Evolutionary conservation across 2,797 vertebrate species (phyloP), one percentile per base, ranked within the genome.

Genomic region (Poeciliopsis infans): DNA sequence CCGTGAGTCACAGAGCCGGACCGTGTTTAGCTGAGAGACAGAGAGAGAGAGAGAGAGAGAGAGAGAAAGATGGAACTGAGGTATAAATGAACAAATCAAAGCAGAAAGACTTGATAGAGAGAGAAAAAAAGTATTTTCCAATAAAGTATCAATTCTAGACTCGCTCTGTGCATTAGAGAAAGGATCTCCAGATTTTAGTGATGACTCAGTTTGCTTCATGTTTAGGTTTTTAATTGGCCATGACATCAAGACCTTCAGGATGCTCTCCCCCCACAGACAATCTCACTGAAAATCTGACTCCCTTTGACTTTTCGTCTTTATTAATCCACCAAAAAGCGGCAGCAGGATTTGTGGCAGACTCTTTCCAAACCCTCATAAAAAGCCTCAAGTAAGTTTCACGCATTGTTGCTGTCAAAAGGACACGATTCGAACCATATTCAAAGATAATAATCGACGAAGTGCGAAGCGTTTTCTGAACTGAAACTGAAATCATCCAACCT

Each of bases 1-100:
- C 74, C 64, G 83, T 92, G 92, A 92, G 86, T 93, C 91, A 93
- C 80, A 86, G 83, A 86, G 83, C 83, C 4, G 72, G 85, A 90
- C 85, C 69, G 71, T 86, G 79, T 92, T 88, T 86, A 91, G 89
- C 77, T 68, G 41, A 43, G 41, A 43, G 8, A 10, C 7, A 10
- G 41, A 43, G 41, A 10, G 1, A 43, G 8, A 43, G 41, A 43
- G 77, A 85, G 73, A 81, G 55, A 25, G 73, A n/a, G 66, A 15
- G 41, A 43, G 7, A 8, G 46, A 47, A 6, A 47, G 45, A 49
- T 3, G 57, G 79, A 45, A 36, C 49, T 39, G 28, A 76, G 28
- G 43, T 10, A 15, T 49, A 72, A 64, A 70, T 43, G 10, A 6
- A 47, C 45, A 43, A 28, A 53, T 81, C 7, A 74, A 10, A 20